Evolutionary conservation across 1,140 invertebrate species (phyloP).

Genomic region (Nasonia longicornis): DNA sequence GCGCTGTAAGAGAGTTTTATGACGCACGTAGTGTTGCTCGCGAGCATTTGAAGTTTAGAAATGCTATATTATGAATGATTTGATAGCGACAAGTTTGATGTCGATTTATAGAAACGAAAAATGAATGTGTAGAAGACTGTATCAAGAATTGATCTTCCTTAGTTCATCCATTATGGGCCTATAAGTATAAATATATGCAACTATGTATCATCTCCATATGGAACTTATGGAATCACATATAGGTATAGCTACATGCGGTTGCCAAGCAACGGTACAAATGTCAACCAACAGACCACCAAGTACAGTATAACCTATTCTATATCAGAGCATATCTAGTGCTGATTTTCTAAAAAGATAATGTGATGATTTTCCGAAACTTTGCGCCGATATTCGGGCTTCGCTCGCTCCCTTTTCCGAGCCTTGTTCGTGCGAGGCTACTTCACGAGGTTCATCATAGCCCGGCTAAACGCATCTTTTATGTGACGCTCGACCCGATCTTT

Average conservation of each 20-base stretch:
- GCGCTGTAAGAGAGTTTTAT: background rate
- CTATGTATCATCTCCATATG: no score
- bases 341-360: background rate
- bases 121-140: no score
- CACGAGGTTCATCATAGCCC: conserved; percentile 19
- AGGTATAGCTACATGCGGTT: background rate
- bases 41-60: background rate
- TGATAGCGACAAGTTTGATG: no score
- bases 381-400: background rate
- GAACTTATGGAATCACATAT: background rate
- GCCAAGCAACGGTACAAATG: conserved; percentile 14
- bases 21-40: background rate
- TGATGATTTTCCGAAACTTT: conserved; percentile 4
- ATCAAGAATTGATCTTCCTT: no score
- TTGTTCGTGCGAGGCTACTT: background rate
- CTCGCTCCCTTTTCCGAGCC: background rate
- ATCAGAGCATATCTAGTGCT: background rate
- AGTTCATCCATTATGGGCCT: no score
- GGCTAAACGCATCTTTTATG: background rate
- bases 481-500: background rate
- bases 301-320: background rate
- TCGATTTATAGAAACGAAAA: no score
- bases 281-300: background rate
- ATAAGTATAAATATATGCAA: no score
- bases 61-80: no score